Conservation (phyloP, 2,113 vertebrate genomes). For the Trematomus loennbergii region DNA sequence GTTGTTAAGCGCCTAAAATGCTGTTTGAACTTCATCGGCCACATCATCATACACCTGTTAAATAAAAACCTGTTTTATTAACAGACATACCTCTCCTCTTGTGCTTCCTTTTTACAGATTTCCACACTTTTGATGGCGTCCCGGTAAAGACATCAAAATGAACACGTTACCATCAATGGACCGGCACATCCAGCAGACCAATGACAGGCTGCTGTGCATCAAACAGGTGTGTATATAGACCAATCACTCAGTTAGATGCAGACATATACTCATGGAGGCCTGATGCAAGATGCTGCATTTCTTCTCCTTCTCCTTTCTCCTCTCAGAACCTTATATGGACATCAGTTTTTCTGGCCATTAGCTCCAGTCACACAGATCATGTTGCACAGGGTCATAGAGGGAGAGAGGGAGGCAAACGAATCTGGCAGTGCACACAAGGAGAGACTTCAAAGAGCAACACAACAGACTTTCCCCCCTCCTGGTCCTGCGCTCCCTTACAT, state of each 20-base stretch:
- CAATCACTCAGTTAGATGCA: neutral
- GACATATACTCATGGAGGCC: constrained; percentile 3
- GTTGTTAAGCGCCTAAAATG: constrained; percentile 58
- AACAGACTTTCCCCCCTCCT: constrained; percentile 39
- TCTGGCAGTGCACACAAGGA: constrained; percentile 60
- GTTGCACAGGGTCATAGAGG: constrained; percentile 73
- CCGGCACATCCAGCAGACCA: constrained; percentile 99
- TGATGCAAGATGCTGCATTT: constrained; percentile 38
- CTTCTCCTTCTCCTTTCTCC: constrained; percentile 46
- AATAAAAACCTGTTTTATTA: constrained; percentile 37
- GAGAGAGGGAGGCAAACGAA: constrained; percentile 40
- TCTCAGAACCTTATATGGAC: constrained; percentile 76
- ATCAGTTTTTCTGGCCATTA: constrained; percentile 79
- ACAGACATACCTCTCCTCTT: constrained; percentile 43
- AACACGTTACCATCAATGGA: constrained; percentile 97
- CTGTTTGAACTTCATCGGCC: constrained; percentile 60
- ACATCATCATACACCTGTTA: constrained; percentile 41
- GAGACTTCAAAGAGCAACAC: constrained; percentile 72
- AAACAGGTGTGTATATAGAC: constrained; percentile 91
- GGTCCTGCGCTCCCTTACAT: constrained; percentile 51
- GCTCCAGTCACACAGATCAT: constrained; percentile 76
- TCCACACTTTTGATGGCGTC: constrained; percentile 96
- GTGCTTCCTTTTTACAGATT: constrained; percentile 81
- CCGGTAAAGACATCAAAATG: constrained; percentile 98
- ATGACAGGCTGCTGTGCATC: constrained; percentile 99